Conservation (phyloP, 2,888 invertebrate genomes). For the Ashinkailepas kermadecensis region DNA sequence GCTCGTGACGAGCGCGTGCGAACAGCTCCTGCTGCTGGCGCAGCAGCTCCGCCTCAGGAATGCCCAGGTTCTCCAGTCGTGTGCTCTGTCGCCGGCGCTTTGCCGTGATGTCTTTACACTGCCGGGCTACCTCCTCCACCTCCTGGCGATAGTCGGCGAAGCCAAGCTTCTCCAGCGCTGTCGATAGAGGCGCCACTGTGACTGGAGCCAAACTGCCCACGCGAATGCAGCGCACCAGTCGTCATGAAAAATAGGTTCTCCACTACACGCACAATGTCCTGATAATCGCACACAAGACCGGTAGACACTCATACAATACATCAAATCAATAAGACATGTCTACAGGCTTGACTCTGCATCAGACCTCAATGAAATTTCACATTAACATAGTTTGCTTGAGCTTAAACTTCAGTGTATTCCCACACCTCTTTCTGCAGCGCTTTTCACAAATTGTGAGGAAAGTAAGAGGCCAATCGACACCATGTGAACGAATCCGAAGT, state of each 20-base stretch:
- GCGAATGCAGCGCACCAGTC: not conserved
- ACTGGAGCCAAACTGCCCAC: not conserved
- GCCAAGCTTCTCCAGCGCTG: conserved; percentile 79
- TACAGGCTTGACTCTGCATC: not conserved
- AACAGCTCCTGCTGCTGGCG: conserved; percentile 96
- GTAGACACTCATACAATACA: not conserved
- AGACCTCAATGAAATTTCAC: not conserved
- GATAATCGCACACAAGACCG: not conserved
- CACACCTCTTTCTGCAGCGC: too few relatives aligned
- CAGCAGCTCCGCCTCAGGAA: conserved; percentile 93
- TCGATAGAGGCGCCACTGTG: conserved; percentile 33
- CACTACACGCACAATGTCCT: not conserved
- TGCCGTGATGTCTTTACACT: conserved; percentile 95
- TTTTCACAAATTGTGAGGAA: too few relatives aligned
- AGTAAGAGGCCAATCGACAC: too few relatives aligned
- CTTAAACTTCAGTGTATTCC: too few relatives aligned
- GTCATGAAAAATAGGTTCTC: not conserved
- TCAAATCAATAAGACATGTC: not conserved
- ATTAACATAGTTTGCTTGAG: too few relatives aligned
- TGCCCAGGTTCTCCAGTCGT: conserved; percentile 91
- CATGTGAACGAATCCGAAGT: too few relatives aligned
- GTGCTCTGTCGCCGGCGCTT: conserved; percentile 90
- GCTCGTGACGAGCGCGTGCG: conserved; percentile 48
- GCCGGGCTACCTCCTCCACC: conserved; percentile 87
- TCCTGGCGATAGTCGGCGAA: conserved; percentile 91